These are phyloP conservation scores for Drosophila melanica DNA, from an alignment of 1,140 invertebrate species.

Conservation along the genomic window DNA sequence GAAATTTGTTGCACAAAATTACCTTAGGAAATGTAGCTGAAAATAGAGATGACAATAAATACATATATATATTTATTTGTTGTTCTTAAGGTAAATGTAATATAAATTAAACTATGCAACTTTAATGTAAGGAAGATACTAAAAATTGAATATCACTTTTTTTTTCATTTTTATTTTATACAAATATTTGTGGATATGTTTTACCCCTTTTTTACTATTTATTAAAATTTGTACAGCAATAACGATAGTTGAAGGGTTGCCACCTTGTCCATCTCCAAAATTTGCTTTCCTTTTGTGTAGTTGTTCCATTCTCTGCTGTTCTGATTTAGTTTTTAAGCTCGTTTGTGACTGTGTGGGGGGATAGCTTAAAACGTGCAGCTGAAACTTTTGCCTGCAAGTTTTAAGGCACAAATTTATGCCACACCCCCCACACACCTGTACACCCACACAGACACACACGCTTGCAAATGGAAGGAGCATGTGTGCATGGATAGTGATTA, in stretches of 20 bases:
- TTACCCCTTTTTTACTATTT: not conserved
- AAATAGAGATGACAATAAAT: conserved; percentile 49
- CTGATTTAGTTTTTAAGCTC: conserved; percentile 57
- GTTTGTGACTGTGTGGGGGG: conserved; percentile 53
- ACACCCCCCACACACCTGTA: conserved; percentile 6
- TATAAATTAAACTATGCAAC: no score
- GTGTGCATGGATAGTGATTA: conserved; percentile 77
- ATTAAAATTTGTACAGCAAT: not conserved
- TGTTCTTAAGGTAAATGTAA: no score
- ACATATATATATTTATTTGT: no score
- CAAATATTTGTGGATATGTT: no score
- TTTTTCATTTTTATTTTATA: no score
- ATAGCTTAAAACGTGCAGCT: conserved; percentile 74
- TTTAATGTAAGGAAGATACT: no score
- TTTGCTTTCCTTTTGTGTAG: conserved; percentile 41
- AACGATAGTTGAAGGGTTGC: not conserved
- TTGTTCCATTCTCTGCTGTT: conserved; percentile 11
- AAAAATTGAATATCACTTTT: no score
- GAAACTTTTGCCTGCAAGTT: conserved; percentile 70
- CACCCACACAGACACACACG: conserved; percentile 11
- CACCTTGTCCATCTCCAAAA: conserved; percentile 24
- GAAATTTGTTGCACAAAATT: conserved; percentile 66
- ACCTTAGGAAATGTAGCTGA: conserved; percentile 48
- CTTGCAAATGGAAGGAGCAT: conserved; percentile 35
- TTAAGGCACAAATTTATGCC: conserved; percentile 78